Conservation (phyloP, 1,140 invertebrate genomes). For the Drosophila kepulauana region DNA sequence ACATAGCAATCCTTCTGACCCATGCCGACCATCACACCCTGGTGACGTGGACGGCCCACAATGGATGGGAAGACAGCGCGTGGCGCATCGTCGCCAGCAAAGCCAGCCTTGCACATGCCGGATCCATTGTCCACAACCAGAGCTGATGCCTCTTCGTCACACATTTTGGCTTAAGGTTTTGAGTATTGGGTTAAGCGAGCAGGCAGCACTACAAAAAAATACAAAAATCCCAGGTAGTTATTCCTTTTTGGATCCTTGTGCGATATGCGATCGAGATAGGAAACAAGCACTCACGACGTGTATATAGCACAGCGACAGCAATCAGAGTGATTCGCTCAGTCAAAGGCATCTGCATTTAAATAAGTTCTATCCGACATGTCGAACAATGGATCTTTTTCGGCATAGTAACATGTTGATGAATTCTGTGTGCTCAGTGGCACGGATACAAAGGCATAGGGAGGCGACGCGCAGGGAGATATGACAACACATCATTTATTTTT, state of each 20-base stretch:
- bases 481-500: slow-evolving; percentile 42
- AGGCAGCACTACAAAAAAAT: slow-evolving; percentile 54
- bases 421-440: slow-evolving; percentile 34
- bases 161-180: slow-evolving; percentile 67
- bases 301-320: slow-evolving; percentile 80
- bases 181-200: slow-evolving; percentile 43
- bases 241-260: slow-evolving; percentile 40
- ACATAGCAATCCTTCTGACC: slow-evolving; percentile 97
- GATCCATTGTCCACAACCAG: slow-evolving; percentile 96
- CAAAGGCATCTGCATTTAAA: slow-evolving; percentile 65
- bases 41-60: slow-evolving; percentile 91
- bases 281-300: slow-evolving; percentile 71
- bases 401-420: slow-evolving; percentile 80
- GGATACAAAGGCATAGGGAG: slow-evolving; percentile 12
- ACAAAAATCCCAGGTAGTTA: slow-evolving; percentile 3
- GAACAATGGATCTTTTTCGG: slow-evolving; percentile 68
- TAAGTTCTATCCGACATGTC: slow-evolving; percentile 70
- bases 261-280: neutral
- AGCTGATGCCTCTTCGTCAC: slow-evolving; percentile 94
- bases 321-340: slow-evolving; percentile 78
- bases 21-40: slow-evolving; percentile 98
- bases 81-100: slow-evolving; percentile 86
- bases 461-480: slow-evolving; percentile 7
- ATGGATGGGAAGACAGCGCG: slow-evolving; percentile 92
- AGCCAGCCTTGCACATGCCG: slow-evolving; percentile 95